These are phyloP conservation scores for Halictus rubicundus DNA, from an alignment of 1,140 invertebrate genomes.

Conservation along the genomic window DNA sequence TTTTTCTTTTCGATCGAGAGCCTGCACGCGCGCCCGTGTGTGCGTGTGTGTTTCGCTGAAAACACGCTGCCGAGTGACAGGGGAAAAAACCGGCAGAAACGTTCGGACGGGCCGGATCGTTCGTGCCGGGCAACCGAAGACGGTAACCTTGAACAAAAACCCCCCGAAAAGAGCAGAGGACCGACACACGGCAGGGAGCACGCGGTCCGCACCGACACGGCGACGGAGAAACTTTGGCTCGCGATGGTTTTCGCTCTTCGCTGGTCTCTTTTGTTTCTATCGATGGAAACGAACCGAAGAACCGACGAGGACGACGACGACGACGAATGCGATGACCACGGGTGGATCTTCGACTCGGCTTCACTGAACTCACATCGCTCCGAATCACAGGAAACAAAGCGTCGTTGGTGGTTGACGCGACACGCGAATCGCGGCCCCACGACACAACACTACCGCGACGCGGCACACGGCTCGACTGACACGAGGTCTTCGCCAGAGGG, in stretches of 20 bases:
- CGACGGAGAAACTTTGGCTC: neutral
- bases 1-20: neutral
- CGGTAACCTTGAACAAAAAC: conserved; percentile 38
- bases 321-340: no score
- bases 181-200: conserved; percentile 19
- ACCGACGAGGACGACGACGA: neutral
- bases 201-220: neutral
- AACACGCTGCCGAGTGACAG: conserved; percentile 5
- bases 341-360: neutral
- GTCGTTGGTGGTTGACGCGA: conserved; percentile 41
- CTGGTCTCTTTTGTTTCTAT: neutral
- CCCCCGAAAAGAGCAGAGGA: conserved; percentile 22
- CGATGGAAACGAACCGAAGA: neutral
- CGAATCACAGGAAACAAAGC: conserved; percentile 50
- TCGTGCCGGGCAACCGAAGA: conserved; percentile 4
- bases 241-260: neutral
- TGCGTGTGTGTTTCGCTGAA: neutral
- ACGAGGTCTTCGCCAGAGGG: conserved; percentile 69
- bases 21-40: no score
- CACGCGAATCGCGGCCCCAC: conserved; percentile 38
- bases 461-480: conserved; percentile 76
- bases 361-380: conserved; percentile 44
- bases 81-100: neutral
- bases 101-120: conserved; percentile 23
- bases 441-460: conserved; percentile 69